Evolutionary conservation across 1,140 invertebrate species (phyloP), one percentile per base, ranked within the genome.

Genomic region (Daktulosphaira vitifoliae): DNA sequence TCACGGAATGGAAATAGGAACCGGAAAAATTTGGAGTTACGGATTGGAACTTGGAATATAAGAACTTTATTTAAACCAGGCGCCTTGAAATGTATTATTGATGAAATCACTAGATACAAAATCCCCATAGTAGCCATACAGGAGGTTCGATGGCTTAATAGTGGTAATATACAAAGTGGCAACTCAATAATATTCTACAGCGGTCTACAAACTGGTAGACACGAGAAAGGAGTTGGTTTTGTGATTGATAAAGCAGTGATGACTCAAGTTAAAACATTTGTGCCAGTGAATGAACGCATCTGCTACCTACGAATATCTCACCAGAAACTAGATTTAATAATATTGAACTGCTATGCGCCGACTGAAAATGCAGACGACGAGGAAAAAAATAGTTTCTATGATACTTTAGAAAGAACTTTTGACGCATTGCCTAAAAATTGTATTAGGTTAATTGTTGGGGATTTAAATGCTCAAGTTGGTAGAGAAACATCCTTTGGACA

Each of bases 41-140:
- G 51, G 33, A 53, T 51, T 25, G 51, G 59, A 48, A 69, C 66
- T 9, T 69, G 68, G 66, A 67, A 69, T 59, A 52, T 67, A 59
- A 46, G 62, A 49, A 68, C n/a, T 4, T 15, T 67, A 2, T 44
- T 48, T 26, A 52, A 23, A 38, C 37, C 65, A 48, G 56, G 56
- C n/a, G 65, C 38, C 42, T 4, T 59, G 26, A 46, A 46, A 23
- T 67, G 37, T 15, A 44, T 69, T n/a, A 23, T 29, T 23, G 39
- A 52, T 20, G 65, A 69, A 66, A 44, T 69, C 11, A 37, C 15
- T 20, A 67, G 46, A 66, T 69, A 68, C 29, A 39, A 66, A 33
- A 65, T 69, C 20, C 49, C 65, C 49, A 48, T 69, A 38, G 64
- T 67, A n/a, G 66, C 67, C 9, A 49, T 69, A 29, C 54, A 69